A percentile compares a stretch with the other conserved stretches of the same genome.
Evolutionary conservation across 2,113 vertebrate genomes (phyloP).

Genomic region (Callithrix jacchus): DNA sequence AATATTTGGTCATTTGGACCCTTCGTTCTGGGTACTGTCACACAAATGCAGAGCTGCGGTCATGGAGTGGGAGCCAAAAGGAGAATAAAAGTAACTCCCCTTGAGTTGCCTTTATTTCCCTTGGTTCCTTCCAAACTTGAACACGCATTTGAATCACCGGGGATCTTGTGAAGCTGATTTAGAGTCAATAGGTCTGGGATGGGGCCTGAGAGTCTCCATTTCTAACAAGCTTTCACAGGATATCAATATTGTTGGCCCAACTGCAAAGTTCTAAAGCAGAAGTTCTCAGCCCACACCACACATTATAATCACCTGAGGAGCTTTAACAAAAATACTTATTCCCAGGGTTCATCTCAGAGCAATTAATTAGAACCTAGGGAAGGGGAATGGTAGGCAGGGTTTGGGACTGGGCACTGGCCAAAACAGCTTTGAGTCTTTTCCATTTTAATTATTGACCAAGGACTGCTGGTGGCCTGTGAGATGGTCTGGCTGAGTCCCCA

Average conservation of each 20-base stretch:
- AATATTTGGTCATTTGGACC: not conserved
- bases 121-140: not conserved
- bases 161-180: not conserved
- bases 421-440: not conserved
- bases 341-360: not conserved
- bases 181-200: not conserved
- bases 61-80: not conserved
- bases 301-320: not conserved
- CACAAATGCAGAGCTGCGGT: not conserved
- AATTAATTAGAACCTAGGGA: not conserved
- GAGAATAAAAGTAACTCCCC: not conserved
- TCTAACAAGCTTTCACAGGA: not conserved
- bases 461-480: not conserved
- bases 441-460: not conserved
- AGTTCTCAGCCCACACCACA: not conserved
- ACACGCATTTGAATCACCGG: not conserved
- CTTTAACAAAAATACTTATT: not conserved
- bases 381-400: not conserved
- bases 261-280: not conserved
- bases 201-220: not conserved
- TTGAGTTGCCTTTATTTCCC: not conserved
- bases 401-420: not conserved
- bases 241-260: not conserved
- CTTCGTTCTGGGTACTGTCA: not conserved
- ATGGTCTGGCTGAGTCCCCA: no score